phyloP scores from a whole-genome alignment of 2,888 invertebrate species.

The Graphium colonna region DNA sequence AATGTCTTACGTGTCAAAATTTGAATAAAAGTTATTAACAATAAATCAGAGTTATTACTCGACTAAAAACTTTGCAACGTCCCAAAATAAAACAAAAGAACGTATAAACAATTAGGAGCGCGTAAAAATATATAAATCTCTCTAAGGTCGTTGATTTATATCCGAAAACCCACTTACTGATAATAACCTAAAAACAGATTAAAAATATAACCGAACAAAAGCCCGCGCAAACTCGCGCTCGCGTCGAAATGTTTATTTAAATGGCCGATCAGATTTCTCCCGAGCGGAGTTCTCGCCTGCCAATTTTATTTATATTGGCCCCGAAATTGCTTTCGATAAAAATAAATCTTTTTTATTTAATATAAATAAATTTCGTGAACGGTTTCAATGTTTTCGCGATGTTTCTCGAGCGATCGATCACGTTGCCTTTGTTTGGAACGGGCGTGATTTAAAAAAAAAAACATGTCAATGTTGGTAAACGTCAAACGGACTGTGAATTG shows the following conservation, averaged over 20 bases:
- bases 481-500: too few relatives aligned
- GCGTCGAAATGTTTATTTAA: conserved; percentile 39
- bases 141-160: background rate
- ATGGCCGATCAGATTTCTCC: conserved; percentile 49
- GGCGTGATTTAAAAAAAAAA: background rate
- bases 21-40: conserved; percentile 2
- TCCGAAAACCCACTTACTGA: conserved; percentile 3
- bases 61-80: background rate
- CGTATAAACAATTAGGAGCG: background rate
- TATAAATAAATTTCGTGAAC: conserved; percentile 20
- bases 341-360: conserved; percentile 31
- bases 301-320: conserved; percentile 48
- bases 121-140: background rate
- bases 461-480: too few relatives aligned
- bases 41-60: background rate
- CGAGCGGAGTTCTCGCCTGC: conserved; percentile 33
- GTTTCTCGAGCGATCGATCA: background rate
- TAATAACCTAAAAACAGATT: conserved; percentile 19
- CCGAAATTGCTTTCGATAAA: conserved; percentile 46
- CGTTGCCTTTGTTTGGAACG: background rate
- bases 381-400: background rate
- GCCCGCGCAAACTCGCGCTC: conserved; percentile 22
- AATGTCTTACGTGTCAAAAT: conserved; percentile 1
- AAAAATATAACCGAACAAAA: conserved; percentile 10
- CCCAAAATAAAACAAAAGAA: conserved; percentile 8